Percentiles rank a stretch among this genome's conserved stretches.
These are phyloP conservation scores for Acanthurus lineatus DNA, from an alignment of 2,797 vertebrate genomes.

Conservation along the genomic window DNA sequence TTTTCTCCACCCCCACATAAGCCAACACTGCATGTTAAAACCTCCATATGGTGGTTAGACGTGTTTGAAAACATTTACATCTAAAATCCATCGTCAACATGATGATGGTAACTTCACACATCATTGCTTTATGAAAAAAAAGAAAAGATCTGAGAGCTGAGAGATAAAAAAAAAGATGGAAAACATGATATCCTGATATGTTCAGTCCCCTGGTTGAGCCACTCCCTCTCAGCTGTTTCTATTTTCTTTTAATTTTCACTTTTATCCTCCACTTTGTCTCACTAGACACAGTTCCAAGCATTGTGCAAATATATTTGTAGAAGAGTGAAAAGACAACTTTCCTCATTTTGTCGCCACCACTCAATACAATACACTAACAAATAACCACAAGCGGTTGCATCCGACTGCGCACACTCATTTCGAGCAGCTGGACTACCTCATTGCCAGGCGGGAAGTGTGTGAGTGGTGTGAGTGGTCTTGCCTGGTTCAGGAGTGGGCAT, in stretches of 20 bases:
- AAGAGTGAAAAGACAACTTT: conserved; percentile 17
- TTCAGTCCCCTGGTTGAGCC: not conserved
- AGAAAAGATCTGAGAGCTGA: too few species aligned
- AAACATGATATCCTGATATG: not conserved
- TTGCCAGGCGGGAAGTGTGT: conserved; percentile 75
- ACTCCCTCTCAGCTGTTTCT: not conserved
- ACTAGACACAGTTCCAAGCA: not conserved
- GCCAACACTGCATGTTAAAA: not conserved
- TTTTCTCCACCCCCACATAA: not conserved
- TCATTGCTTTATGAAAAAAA: too few species aligned
- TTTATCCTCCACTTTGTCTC: conserved; percentile 11
- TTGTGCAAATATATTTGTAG: too few species aligned
- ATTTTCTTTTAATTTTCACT: conserved; percentile 4
- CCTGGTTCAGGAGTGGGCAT: conserved; percentile 68
- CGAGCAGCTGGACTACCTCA: conserved; percentile 72
- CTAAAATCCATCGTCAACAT: not conserved
- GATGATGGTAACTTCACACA: not conserved
- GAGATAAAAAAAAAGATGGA: too few species aligned
- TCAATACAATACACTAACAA: conserved; percentile 63
- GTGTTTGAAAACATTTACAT: conserved; percentile 6
- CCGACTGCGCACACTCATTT: conserved; percentile 69
- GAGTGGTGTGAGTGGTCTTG: conserved; percentile 65
- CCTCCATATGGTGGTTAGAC: conserved; percentile 18
- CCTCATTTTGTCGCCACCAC: conserved; percentile 37
- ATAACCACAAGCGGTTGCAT: conserved; percentile 58